Base-by-base conservation (phyloP, 1,140 invertebrate species). In the Tetramorium alpestre region DNA sequence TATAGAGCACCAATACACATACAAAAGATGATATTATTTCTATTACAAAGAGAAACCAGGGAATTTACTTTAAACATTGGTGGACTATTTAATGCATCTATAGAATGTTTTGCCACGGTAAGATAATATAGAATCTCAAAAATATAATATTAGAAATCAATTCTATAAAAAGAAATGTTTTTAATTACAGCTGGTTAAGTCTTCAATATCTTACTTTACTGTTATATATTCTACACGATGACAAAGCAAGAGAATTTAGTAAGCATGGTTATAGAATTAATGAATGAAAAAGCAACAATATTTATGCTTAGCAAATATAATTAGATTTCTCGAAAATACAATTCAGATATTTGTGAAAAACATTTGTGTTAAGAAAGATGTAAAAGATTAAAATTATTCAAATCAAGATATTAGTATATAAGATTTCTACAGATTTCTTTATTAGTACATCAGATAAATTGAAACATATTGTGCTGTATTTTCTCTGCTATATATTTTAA, bases 141-240 rank as follows among this genome's bases (percentile, higher is more conserved):
- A 22, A 13, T 28, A 16, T 2, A 4, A 56, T 41, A 22, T 41
- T 58, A 22, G 5, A 0, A 44, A 77, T 18, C 2, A n/a, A 38
- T 49, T 11, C 38, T 33, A 16, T 65, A 16, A 44, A 76, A 44
- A 2, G 3, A 22, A 0, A 4, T 0, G 38, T 18, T 0, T 44
- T 25, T 47, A 1, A 51, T 78, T 78, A 3, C 28, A 78, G 76
- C 22, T 78, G 10, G 3, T 65, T 3, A 78, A 64, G 10, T 5
- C 60, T 1, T 49, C 76, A 7, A 3, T 78, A 49, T 78, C 76
- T 65, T 78, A 78, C 18, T 78, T 78, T 38, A 78, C 60, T 51
- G 41, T 78, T 2, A 33, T 78, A 10, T 10, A 38, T 38, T 78
- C 76, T 22, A 65, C 11, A 7, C 58, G 0, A 4, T 65, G 16